Evolutionary conservation across 2,888 invertebrate species (phyloP).

Genomic region (Nomada fucata): DNA sequence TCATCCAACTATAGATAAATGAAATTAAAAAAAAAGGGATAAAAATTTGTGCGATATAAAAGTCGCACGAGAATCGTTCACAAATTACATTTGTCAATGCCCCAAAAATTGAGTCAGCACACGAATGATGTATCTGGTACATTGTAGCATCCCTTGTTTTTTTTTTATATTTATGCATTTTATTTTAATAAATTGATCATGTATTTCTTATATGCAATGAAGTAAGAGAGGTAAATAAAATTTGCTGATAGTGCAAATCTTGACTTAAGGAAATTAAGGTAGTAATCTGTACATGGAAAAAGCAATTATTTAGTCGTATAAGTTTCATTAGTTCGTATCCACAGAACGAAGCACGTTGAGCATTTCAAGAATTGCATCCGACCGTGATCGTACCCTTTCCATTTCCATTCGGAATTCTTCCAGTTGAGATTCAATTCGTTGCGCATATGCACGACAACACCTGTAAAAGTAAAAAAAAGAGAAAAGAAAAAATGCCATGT

Average conservation of each 20-base stretch:
- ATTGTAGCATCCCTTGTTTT: constrained; percentile 17
- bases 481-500: background rate
- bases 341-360: constrained; percentile 72
- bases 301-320: constrained; percentile 38
- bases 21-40: constrained; percentile 24
- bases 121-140: constrained; percentile 35
- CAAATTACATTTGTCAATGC: background rate
- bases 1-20: constrained; percentile 11
- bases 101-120: constrained; percentile 20
- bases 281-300: constrained; percentile 68
- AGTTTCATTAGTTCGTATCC: constrained; percentile 64
- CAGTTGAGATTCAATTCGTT: constrained; percentile 74
- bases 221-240: constrained; percentile 52
- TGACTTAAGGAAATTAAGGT: constrained; percentile 51
- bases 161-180: constrained; percentile 50
- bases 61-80: constrained; percentile 9
- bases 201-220: constrained; percentile 61
- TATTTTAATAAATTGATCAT: constrained; percentile 73
- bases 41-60: constrained; percentile 29
- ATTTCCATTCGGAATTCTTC: constrained; percentile 77
- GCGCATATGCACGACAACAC: constrained; percentile 72
- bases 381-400: constrained; percentile 77
- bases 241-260: constrained; percentile 42
- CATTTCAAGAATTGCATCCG: constrained; percentile 77
- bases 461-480: constrained; percentile 57